Evolutionary conservation across 2,888 invertebrate genomes (phyloP).

Genomic region (Xestia sexstrigata): DNA sequence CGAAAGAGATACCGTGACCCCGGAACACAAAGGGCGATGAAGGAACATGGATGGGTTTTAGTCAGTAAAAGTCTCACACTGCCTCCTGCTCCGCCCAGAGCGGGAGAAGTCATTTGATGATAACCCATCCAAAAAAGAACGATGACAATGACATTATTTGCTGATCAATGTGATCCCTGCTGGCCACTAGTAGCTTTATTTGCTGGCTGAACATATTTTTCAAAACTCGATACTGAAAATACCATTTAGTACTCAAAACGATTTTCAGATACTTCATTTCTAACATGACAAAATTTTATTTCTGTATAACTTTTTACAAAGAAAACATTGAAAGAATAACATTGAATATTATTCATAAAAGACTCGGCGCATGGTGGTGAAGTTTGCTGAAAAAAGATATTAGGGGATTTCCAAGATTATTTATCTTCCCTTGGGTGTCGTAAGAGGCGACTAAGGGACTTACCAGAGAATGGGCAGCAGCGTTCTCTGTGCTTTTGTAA

Average conservation of each 20-base stretch:
- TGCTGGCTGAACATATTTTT: not conserved
- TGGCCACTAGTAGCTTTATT: not conserved
- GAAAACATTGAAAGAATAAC: slow-evolving; percentile 51
- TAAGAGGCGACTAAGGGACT: no score
- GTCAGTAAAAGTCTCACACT: no score
- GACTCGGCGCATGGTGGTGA: not conserved
- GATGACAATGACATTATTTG: not conserved
- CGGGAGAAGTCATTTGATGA: no score
- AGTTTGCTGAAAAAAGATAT: not conserved
- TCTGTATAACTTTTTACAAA: not conserved
- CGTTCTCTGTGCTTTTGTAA: no score
- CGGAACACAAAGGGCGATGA: no score
- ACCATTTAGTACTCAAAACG: not conserved
- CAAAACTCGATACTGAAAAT: not conserved
- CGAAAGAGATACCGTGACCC: no score
- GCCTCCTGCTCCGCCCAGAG: no score
- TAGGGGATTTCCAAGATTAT: not conserved
- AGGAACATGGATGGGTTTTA: no score
- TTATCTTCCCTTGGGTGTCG: no score
- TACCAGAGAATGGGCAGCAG: no score
- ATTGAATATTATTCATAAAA: slow-evolving; percentile 12
- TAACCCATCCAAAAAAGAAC: no score
- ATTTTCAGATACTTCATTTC: not conserved
- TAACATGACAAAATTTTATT: not conserved
- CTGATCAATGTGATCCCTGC: not conserved